These are phyloP conservation scores for Nibea albiflora DNA, from an alignment of 2,113 vertebrate species.

Conservation along the genomic window DNA sequence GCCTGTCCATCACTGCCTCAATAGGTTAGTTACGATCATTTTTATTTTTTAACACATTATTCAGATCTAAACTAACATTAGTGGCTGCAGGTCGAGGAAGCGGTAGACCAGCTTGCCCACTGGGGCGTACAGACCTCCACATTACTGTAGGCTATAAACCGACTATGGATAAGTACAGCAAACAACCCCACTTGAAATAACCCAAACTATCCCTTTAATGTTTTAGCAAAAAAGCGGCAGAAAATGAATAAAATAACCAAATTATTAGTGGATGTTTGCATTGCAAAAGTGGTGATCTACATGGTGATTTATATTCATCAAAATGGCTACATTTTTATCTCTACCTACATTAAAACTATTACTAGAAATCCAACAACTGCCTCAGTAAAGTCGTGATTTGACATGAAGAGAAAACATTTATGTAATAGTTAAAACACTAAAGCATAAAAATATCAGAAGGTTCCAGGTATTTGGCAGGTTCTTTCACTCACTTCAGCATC, in stretches of 20 bases:
- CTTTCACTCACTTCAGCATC: constrained; percentile 69
- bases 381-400: constrained; percentile 12
- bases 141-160: no score
- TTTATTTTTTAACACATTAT: no score
- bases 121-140: no score
- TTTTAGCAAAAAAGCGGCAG: background rate
- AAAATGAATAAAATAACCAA: background rate
- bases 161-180: no score
- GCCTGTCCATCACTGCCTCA: no score
- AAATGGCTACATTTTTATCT: constrained; percentile 7
- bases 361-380: background rate
- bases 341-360: background rate
- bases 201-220: background rate
- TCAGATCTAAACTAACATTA: no score
- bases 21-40: no score
- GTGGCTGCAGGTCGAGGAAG: no score
- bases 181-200: no score
- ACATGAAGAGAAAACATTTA: background rate
- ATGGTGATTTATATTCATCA: constrained; percentile 19
- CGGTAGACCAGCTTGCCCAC: no score
- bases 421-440: background rate
- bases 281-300: background rate
- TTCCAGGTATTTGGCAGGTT: background rate
- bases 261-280: background rate
- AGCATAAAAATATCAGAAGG: background rate